These are phyloP conservation scores for Hermodice carunculata DNA, from an alignment of 2,888 invertebrate genomes.

Conservation along the genomic window DNA sequence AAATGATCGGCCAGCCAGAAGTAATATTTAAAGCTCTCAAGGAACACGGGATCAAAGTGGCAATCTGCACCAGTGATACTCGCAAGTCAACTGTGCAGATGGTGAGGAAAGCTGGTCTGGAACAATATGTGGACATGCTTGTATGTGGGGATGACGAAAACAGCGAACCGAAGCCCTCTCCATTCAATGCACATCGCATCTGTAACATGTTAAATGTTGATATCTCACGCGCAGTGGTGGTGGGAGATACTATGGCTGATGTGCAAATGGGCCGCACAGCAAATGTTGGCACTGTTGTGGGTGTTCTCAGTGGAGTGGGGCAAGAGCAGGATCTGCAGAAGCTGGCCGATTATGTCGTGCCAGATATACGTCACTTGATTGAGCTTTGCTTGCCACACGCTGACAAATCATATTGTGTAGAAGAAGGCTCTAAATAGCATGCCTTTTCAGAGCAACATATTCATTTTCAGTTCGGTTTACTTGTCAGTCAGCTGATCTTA, in stretches of 20 bases:
- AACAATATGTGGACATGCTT: constrained; percentile 68
- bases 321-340: constrained; percentile 48
- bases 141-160: constrained; percentile 71
- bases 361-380: constrained; percentile 53
- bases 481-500: too few species aligned
- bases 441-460: too few species aligned
- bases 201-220: constrained; percentile 57
- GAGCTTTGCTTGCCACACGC: too few species aligned
- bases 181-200: constrained; percentile 65
- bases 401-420: too few species aligned
- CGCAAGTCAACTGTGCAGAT: constrained; percentile 52
- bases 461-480: too few species aligned
- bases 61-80: constrained; percentile 70
- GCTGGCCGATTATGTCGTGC: constrained; percentile 55
- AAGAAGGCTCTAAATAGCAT: too few species aligned
- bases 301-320: constrained; percentile 68
- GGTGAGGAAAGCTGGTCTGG: constrained; percentile 48
- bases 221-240: constrained; percentile 63
- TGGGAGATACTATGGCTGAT: constrained; percentile 71
- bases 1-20: constrained; percentile 23
- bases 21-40: constrained; percentile 50
- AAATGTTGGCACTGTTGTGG: constrained; percentile 66
- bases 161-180: constrained; percentile 66
- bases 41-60: constrained; percentile 68
- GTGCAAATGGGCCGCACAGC: constrained; percentile 69